These are phyloP conservation scores for Sphecodes monilicornis DNA, from an alignment of 2,888 invertebrate species.

Conservation along the genomic window DNA sequence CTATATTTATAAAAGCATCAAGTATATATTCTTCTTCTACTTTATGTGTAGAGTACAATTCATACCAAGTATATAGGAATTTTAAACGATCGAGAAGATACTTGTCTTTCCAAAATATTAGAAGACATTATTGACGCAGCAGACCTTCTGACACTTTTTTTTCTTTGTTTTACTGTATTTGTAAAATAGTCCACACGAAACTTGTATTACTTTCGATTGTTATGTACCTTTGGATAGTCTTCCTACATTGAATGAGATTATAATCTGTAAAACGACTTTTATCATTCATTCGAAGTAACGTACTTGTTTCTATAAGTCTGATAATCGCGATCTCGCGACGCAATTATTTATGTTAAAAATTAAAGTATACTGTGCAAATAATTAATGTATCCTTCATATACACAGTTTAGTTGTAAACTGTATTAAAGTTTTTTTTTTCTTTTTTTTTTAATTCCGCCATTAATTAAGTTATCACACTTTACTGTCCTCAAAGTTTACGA, in stretches of 20 bases:
- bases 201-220: slow-evolving; percentile 28
- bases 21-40: slow-evolving; percentile 41
- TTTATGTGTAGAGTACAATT: slow-evolving; percentile 33
- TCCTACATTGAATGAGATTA: slow-evolving; percentile 30
- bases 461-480: slow-evolving; percentile 22
- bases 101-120: slow-evolving; percentile 40
- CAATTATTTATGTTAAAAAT: slow-evolving; percentile 41
- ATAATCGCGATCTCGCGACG: slow-evolving; percentile 14
- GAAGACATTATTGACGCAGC: slow-evolving; percentile 18
- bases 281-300: slow-evolving; percentile 18
- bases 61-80: slow-evolving; percentile 30
- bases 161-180: slow-evolving; percentile 23
- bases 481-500: not conserved
- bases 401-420: slow-evolving; percentile 27
- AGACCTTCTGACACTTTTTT: not conserved
- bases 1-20: slow-evolving; percentile 38
- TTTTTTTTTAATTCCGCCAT: slow-evolving; percentile 9
- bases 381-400: slow-evolving; percentile 28
- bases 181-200: slow-evolving; percentile 31
- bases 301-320: slow-evolving; percentile 25
- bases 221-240: slow-evolving; percentile 41
- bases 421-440: slow-evolving; percentile 21
- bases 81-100: slow-evolving; percentile 17
- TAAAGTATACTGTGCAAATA: slow-evolving; percentile 28
- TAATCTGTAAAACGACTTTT: slow-evolving; percentile 18